Base-by-base conservation (phyloP, 92 coral and sea anemone species). In the Zoanthus sociatus region DNA sequence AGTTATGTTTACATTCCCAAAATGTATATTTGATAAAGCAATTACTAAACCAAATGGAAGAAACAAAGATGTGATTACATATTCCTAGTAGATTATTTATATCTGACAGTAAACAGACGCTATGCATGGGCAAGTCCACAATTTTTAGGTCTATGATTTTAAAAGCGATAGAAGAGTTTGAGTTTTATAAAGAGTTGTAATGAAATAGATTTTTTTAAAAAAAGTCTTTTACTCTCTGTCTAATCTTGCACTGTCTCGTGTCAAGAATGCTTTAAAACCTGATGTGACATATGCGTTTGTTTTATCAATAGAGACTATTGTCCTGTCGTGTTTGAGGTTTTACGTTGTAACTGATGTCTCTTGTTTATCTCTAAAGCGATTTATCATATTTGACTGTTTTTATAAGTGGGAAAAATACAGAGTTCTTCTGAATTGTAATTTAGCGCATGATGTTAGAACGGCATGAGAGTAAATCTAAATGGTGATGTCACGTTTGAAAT, bases 81-180 rank as follows among this genome's bases (percentile, higher is more conserved):
- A 50, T 56, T 47, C 44, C 12, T 1, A 73, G 21, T 20, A 45
- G 78, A 46, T 20, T 8, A 9, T 45, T 26, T 42, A 71, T 46
- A 66, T 67, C 44, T 33, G 60, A 81, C 66, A 50, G 18, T 42
- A 64, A 79, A 81, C 60, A 64, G 82, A 30, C 82, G 31, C 0
- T 26, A 18, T 42, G 60, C 64, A 37, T 67, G 75, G 74, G 75
- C 85, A 61, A 71, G 75, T 66, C 51, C 26, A 71, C 71, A 3
- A 30, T 44, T 1, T 37, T 16, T 15, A 9, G 33, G 32, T 63
- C 15, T 60, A 20, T 20, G 16, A 12, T 13, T 18, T 6, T 46
- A 8, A 47, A 48, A 45, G n/a, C 11, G 60, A 6, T 14, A 5
- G 8, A 53, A 10, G 13, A n/a, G 33, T 58, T 16, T 61, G 16